These are phyloP conservation scores for Andrena marginata DNA, from an alignment of 2,888 invertebrate species.

Conservation along the genomic window DNA sequence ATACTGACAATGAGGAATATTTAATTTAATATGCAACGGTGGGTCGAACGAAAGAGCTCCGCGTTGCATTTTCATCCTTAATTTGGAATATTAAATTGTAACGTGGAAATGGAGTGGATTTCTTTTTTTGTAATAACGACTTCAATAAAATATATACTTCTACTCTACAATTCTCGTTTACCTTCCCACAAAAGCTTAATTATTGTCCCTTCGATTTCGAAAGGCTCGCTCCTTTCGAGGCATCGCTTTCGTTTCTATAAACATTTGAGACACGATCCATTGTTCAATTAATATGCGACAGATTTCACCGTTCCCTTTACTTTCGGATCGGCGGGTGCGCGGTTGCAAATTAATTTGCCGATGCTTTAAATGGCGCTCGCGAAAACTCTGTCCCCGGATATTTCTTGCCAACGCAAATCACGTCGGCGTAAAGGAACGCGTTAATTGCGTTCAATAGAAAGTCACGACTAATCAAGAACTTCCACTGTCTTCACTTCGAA, in stretches of 20 bases:
- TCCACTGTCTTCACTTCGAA: neutral
- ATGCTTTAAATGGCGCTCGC: constrained; percentile 25
- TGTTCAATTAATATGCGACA: constrained; percentile 33
- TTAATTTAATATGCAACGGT: too few species aligned
- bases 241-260: constrained; percentile 26
- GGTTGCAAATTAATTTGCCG: constrained; percentile 31
- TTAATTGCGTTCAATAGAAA: constrained; percentile 43
- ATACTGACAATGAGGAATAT: too few species aligned
- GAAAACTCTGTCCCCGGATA: constrained; percentile 24
- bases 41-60: too few species aligned
- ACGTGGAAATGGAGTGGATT: too few species aligned
- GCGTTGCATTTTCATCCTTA: too few species aligned
- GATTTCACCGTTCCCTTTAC: constrained; percentile 66
- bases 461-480: constrained; percentile 20
- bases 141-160: too few species aligned
- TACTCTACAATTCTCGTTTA: too few species aligned
- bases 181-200: too few species aligned
- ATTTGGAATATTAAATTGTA: too few species aligned
- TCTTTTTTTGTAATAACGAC: too few species aligned
- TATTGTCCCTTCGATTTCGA: neutral
- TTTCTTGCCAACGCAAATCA: constrained; percentile 37
- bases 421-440: constrained; percentile 22
- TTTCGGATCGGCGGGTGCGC: constrained; percentile 55
- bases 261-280: constrained; percentile 34
- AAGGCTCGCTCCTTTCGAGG: neutral